These are phyloP conservation scores for Danionella cerebrum DNA, from an alignment of 2,113 vertebrate genomes.

Conservation along the genomic window DNA sequence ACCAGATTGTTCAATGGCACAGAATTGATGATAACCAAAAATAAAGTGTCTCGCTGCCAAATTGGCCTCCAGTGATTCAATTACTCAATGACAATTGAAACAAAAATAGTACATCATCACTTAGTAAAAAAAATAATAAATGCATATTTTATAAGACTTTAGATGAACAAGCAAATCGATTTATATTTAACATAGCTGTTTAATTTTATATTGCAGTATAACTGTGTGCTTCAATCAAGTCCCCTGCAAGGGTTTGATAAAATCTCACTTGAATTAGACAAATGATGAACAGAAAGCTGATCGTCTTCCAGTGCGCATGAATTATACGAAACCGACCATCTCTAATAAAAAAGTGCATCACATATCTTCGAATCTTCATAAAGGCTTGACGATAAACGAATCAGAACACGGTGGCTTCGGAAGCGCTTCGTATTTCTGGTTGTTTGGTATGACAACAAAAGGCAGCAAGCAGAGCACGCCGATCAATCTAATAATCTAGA, in stretches of 20 bases:
- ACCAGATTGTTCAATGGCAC: slow-evolving; percentile 35
- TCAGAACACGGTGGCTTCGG: slow-evolving; percentile 47
- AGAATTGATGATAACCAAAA: slow-evolving; percentile 2
- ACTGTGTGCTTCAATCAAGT: slow-evolving; percentile 9
- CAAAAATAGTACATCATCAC: no score
- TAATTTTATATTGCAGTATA: slow-evolving; percentile 9
- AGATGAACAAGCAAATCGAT: slow-evolving; percentile 5
- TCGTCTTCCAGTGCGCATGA: slow-evolving; percentile 10
- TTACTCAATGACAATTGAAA: no score
- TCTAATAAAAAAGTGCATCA: slow-evolving; percentile 59
- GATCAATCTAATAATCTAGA: slow-evolving; percentile 58
- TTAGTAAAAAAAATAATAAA: not conserved
- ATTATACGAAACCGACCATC: slow-evolving; percentile 19
- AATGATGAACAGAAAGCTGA: slow-evolving; percentile 10
- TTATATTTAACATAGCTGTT: not conserved
- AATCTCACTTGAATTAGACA: not conserved
- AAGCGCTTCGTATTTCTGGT: no score
- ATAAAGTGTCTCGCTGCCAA: not conserved
- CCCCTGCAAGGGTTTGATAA: slow-evolving; percentile 5
- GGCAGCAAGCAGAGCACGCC: slow-evolving; percentile 59
- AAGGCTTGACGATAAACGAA: slow-evolving; percentile 57
- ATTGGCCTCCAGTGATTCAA: not conserved
- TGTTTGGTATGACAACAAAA: slow-evolving; percentile 53
- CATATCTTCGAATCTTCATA: slow-evolving; percentile 58
- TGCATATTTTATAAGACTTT: not conserved